Base-by-base conservation (phyloP, 2,113 vertebrate genomes). In the Leptobrachium leishanense region DNA sequence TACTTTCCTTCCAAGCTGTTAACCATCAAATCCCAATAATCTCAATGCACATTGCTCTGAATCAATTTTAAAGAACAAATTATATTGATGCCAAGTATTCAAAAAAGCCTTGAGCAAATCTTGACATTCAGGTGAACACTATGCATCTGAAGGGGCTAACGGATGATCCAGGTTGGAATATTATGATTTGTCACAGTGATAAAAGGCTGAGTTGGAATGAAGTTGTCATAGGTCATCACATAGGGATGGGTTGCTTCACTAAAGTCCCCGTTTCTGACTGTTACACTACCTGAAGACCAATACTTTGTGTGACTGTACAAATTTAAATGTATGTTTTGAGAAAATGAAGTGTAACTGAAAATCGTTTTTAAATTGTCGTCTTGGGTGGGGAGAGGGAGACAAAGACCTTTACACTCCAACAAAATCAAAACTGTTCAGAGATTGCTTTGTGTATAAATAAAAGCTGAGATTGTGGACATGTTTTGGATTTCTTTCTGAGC, bases 271-370 rank as follows among this genome's bases (percentile, higher is more conserved):
- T 62, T 31, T 12, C 55, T 39, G 67, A 77, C 76, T 79, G 77
- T 80, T 80, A 80, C 77, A 80, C 77, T 74, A 80, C 70, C 57
- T 67, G 44, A 6, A n/a, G 68, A 79, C 50, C 75, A 62, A 70
- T 57, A 57, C 3, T 42, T 46, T 59, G 6, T 15, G 53, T 71
- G 43, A 59, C 40, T 72, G 63, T 73, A 44, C 69, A 65, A 70
- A 79, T 67, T 72, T 73, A 43, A 53, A 53, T 79, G 41, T 69
- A 57, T 70, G 46, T 20, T 59, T 65, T 42, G 43, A 43, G 15
- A 65, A 66, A 73, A 73, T 54, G 46, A 50, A 31, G 6, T 66
- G 31, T 63, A 63, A 43, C 12, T 54, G 50, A 54, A 6, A 75
- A 53, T 50, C 42, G 31, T 75, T 65, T 50, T 50, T 68, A 76